phyloP scores from a whole-genome alignment of 2,888 invertebrate genomes.

The Schizaphis graminum region DNA sequence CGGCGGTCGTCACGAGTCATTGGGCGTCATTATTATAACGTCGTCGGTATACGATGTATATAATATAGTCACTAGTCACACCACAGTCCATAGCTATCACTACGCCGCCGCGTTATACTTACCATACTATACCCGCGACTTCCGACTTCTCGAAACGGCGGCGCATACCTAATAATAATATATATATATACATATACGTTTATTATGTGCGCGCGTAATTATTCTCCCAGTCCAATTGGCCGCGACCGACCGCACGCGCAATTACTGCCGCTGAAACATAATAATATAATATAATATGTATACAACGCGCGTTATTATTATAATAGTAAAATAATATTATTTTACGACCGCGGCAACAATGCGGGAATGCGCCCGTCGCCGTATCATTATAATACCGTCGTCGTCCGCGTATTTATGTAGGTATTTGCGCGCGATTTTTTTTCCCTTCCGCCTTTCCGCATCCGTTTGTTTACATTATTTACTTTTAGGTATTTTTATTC shows the following conservation, averaged over 20 bases:
- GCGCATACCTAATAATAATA: neutral
- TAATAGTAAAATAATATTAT: slow-evolving; percentile 21
- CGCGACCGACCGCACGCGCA: slow-evolving; percentile 13
- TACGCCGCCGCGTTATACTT: neutral
- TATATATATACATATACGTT: neutral
- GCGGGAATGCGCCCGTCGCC: neutral
- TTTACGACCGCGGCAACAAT: neutral
- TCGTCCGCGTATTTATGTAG: neutral
- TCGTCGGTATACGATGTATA: neutral
- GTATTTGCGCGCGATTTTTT: neutral
- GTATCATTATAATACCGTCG: neutral
- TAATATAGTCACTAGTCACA: neutral
- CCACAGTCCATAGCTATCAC: neutral
- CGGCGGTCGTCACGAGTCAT: slow-evolving; percentile 52
- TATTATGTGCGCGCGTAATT: neutral
- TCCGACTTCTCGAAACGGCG: neutral
- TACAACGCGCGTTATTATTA: slow-evolving; percentile 12
- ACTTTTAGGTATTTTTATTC: neutral
- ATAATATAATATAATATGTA: neutral
- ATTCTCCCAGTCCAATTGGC: neutral
- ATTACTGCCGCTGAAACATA: neutral
- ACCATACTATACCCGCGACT: neutral
- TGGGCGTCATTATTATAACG: slow-evolving; percentile 15
- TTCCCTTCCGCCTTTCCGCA: too few species aligned
- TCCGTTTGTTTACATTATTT: neutral